These are phyloP conservation scores for Cybosia mesomella DNA, from an alignment of 2,888 invertebrate species.

Conservation along the genomic window DNA sequence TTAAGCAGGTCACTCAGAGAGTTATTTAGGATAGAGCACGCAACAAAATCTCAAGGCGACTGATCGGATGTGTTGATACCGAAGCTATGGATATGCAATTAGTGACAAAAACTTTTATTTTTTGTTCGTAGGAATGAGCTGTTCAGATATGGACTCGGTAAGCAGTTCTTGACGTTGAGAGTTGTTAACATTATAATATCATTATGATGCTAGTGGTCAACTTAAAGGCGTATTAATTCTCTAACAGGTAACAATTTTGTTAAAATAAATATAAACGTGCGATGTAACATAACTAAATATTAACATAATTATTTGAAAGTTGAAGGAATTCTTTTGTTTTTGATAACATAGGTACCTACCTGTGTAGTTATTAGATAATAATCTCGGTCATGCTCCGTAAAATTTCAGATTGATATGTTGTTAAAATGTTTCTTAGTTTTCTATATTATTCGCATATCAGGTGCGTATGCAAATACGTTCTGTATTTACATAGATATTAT, in stretches of 20 bases:
- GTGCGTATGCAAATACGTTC: not conserved
- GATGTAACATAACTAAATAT: slow-evolving; percentile 24
- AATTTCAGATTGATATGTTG: slow-evolving; percentile 56
- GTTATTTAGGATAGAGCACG: slow-evolving; percentile 39
- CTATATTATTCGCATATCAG: slow-evolving; percentile 22
- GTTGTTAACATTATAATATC: slow-evolving; percentile 29
- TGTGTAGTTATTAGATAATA: slow-evolving; percentile 50
- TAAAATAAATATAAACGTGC: slow-evolving; percentile 30
- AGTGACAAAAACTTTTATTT: slow-evolving; percentile 74
- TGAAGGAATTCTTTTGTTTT: slow-evolving; percentile 24
- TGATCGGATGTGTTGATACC: slow-evolving; percentile 84
- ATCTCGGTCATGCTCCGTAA: slow-evolving; percentile 55
- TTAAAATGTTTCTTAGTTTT: slow-evolving; percentile 35
- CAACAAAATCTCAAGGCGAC: slow-evolving; percentile 58
- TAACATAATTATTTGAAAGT: slow-evolving; percentile 22
- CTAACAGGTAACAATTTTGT: slow-evolving; percentile 22
- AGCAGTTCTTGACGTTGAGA: slow-evolving; percentile 26
- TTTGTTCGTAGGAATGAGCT: slow-evolving; percentile 55
- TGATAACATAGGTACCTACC: slow-evolving; percentile 21
- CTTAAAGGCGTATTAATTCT: not conserved
- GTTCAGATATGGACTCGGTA: slow-evolving; percentile 49
- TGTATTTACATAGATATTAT: not conserved
- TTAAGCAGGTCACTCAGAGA: slow-evolving; percentile 48
- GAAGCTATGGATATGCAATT: slow-evolving; percentile 81
- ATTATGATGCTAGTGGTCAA: slow-evolving; percentile 31